Conservation (phyloP, 2,113 vertebrate species). For the Paramisgurnus dabryanus region DNA sequence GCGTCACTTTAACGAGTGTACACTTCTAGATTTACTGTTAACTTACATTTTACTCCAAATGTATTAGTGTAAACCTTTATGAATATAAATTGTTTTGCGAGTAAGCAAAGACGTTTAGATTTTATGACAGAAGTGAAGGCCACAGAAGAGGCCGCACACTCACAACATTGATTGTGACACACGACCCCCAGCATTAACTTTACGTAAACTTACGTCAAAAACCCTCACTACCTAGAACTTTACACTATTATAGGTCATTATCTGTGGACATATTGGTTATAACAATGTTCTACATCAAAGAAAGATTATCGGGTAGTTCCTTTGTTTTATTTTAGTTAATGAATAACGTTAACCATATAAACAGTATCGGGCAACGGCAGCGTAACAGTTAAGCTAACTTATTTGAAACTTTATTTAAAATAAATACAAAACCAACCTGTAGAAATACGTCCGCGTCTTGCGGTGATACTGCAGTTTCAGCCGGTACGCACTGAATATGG, state of each 20-base stretch:
- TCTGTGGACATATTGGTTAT: background rate
- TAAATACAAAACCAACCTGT: constrained; percentile 20
- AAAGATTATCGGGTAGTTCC: background rate
- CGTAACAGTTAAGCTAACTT: background rate
- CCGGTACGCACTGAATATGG: constrained; percentile 25
- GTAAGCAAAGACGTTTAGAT: background rate
- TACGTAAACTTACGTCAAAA: background rate
- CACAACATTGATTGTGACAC: background rate
- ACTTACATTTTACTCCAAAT: too few relatives aligned
- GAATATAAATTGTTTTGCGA: background rate
- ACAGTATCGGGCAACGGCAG: background rate
- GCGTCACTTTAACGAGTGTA: too few relatives aligned
- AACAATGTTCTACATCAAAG: background rate
- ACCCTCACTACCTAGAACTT: background rate
- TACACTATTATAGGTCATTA: background rate
- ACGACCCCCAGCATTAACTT: background rate
- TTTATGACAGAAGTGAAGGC: constrained; percentile 6
- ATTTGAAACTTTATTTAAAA: background rate
- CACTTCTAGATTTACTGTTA: background rate
- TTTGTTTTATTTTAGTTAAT: constrained; percentile 21
- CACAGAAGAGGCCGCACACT: background rate
- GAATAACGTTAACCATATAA: background rate
- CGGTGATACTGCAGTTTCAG: background rate
- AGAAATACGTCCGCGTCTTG: background rate
- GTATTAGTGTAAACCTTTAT: background rate